A percentile compares a stretch with the other conserved stretches of the same genome.
These are phyloP conservation scores for Rhizoglyphus robini DNA, from an alignment of 1,140 invertebrate species.

Conservation along the genomic window DNA sequence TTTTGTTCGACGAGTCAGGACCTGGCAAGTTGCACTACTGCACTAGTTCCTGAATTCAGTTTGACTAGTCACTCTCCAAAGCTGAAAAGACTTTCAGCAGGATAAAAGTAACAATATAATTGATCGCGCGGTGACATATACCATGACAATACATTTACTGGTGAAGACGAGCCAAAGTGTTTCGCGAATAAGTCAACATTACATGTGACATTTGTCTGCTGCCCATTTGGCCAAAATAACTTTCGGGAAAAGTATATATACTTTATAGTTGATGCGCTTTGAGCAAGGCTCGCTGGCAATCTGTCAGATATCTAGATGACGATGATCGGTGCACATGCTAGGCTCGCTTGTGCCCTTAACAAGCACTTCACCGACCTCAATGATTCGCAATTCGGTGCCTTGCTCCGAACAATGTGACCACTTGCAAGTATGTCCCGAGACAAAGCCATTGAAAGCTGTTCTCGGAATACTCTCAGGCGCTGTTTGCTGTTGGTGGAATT, in stretches of 20 bases:
- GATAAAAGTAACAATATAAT: neutral
- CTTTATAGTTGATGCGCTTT: too few relatives aligned
- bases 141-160: too few relatives aligned
- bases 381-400: neutral
- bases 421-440: neutral
- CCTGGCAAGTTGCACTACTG: too few relatives aligned
- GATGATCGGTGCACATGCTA: neutral
- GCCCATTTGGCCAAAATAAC: neutral
- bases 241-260: too few relatives aligned
- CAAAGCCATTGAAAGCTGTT: neutral
- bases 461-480: neutral
- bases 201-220: conserved; percentile 5
- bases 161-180: neutral
- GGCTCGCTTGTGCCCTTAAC: neutral
- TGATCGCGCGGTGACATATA: neutral
- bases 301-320: conserved; percentile 6
- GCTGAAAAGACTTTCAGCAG: too few relatives aligned
- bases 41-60: too few relatives aligned
- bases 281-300: too few relatives aligned
- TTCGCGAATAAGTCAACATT: neutral
- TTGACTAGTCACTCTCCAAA: too few relatives aligned
- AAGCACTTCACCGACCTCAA: conserved; percentile 14
- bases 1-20: too few relatives aligned
- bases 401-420: neutral
- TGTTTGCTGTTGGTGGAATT: neutral